These are phyloP conservation scores for Ceriagrion tenellum DNA, from an alignment of 2,888 invertebrate genomes.

Conservation along the genomic window DNA sequence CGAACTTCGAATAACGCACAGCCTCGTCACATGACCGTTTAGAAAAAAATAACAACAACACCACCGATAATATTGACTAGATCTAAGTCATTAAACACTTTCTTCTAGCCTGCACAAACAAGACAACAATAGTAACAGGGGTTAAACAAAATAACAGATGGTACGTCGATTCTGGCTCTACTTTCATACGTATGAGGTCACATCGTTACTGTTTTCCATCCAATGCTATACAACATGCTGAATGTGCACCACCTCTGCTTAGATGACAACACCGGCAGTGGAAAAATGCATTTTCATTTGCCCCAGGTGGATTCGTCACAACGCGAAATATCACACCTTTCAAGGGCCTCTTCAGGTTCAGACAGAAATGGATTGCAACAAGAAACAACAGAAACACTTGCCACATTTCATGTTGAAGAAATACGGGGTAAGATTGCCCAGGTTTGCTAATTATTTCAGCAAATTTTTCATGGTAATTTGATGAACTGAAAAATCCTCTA, in stretches of 20 bases:
- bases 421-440: too few relatives aligned
- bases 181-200: slow-evolving; percentile 37
- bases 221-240: slow-evolving; percentile 61
- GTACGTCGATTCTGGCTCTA: slow-evolving; percentile 55
- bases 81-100: slow-evolving; percentile 64
- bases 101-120: slow-evolving; percentile 65
- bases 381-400: too few relatives aligned
- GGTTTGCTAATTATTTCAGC: too few relatives aligned
- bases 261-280: too few relatives aligned
- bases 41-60: slow-evolving; percentile 50
- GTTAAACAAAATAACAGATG: slow-evolving; percentile 20
- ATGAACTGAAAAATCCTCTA: too few relatives aligned
- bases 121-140: slow-evolving; percentile 45
- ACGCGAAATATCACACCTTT: too few relatives aligned
- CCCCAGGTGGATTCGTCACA: too few relatives aligned
- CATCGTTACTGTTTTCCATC: slow-evolving; percentile 57
- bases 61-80: slow-evolving; percentile 48
- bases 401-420: too few relatives aligned
- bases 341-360: too few relatives aligned
- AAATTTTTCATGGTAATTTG: too few relatives aligned
- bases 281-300: too few relatives aligned
- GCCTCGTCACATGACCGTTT: slow-evolving; percentile 65
- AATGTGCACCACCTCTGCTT: slow-evolving; percentile 39
- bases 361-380: too few relatives aligned
- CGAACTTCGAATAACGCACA: slow-evolving; percentile 53